Base-by-base conservation (phyloP, 2,797 vertebrate genomes). In the Helostoma temminkii region DNA sequence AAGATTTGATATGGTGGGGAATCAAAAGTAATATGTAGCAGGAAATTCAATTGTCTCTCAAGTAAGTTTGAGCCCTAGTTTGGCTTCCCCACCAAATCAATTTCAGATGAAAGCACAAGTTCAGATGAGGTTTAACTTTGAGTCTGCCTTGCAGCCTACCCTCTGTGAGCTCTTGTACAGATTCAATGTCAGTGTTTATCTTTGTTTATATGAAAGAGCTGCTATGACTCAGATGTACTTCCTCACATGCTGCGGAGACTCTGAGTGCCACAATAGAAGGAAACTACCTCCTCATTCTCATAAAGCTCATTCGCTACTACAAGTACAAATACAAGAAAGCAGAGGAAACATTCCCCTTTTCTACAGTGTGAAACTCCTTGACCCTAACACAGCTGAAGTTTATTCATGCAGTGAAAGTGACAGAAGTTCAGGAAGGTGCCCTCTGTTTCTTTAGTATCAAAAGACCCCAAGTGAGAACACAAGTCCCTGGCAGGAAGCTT, bases 1-100 rank as follows among this genome's bases (percentile, higher is more conserved):
- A 89, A 94, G 93, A 94, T 94, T 94, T 93, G 94, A 94, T 95
- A 93, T 92, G 93, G 91, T 83, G 82, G 90, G 93, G 93, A 94
- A 95, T 93, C 93, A 94, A 92, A 93, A 93, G 92, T 93, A 90
- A 94, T 92, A 94, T 93, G 91, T 88, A 92, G 67, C 90, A 92
- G 93, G 93, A 95, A 94, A 95, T 94, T 93, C 90, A 94, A 95
- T 95, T 94, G 91, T 92, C 83, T 88, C 88, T 88, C 76, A 65
- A 84, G 85, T 90, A 90, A 91, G 90, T 93, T 92, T 85, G 77
- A 88, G 85, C 89, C 88, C 88, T 77, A 86, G 84, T 87, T 90
- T 71, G 78, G 89, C 91, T 91, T 92, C 90, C 87, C 88, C 79
- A 86, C 82, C 87, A 82, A 89, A 92, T 93, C 91, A 91, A 93